These are phyloP conservation scores for Pelodytes ibericus DNA, from an alignment of 2,797 vertebrate species.

Conservation along the genomic window DNA sequence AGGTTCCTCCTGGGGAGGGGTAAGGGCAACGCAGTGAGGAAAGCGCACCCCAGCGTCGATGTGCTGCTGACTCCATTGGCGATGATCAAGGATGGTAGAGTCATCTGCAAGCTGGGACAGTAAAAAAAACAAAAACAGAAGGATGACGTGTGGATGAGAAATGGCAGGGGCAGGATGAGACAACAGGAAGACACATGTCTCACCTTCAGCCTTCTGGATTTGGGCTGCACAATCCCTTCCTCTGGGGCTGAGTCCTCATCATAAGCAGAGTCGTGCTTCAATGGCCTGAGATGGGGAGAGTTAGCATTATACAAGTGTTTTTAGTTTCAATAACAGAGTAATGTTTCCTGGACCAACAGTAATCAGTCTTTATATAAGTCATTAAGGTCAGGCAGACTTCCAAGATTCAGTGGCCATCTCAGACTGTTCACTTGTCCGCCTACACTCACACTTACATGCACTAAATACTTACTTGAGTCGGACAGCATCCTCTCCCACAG, in stretches of 20 bases:
- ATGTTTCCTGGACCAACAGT: too few relatives aligned
- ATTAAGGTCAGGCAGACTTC: too few relatives aligned
- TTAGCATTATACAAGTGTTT: neutral
- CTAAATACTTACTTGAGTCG: constrained; percentile 77
- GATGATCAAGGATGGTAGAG: constrained; percentile 36
- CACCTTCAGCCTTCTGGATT: constrained; percentile 45
- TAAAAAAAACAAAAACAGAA: too few relatives aligned
- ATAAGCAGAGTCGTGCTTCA: constrained; percentile 60
- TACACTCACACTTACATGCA: neutral
- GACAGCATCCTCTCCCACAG: constrained; percentile 87
- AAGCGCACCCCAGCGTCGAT: constrained; percentile 48
- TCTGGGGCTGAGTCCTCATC: constrained; percentile 61
- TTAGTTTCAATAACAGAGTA: neutral
- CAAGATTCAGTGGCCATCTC: too few relatives aligned
- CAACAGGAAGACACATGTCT: neutral
- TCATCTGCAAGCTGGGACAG: constrained; percentile 29
- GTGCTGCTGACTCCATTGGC: constrained; percentile 54
- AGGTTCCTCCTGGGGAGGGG: constrained; percentile 62
- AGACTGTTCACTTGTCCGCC: too few relatives aligned
- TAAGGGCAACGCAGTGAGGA: constrained; percentile 59
- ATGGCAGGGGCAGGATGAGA: too few relatives aligned
- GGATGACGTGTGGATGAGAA: too few relatives aligned
- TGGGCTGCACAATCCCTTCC: constrained; percentile 55
- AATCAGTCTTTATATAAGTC: too few relatives aligned
- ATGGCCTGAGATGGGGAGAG: constrained; percentile 49